Base-by-base conservation (phyloP, 2,888 invertebrate species). In the Neoitamus cyanurus region DNA sequence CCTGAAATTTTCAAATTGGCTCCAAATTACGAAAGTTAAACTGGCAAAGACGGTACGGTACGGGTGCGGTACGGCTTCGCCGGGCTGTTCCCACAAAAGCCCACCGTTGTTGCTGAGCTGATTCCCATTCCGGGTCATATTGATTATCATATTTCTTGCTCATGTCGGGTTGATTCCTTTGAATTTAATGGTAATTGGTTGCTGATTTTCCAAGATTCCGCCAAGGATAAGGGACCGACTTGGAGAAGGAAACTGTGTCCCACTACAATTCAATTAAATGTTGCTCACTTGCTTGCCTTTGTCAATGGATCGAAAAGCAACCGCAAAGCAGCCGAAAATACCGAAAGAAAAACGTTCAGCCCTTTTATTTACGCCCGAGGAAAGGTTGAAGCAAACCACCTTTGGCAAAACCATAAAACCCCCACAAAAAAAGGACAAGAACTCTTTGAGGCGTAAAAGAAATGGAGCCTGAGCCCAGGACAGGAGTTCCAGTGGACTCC, bases 21-120 rank as follows among this genome's bases (percentile, higher is more conserved):
- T 73, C 58, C 73, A 73, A 73, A 73, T 73, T 73, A 73, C 31
- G 73, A 73, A 73, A 73, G 73, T 73, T 73, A 36, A 58, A 58
- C 58, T 58, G 58, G 58, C 20, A 25, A 58, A 58, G 58, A 9
- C 58, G 58, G 58, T 15, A 9, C 25, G n/a, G n/a, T 6, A 42
- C 13, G n/a, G 58, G 58, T 15, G 25, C 25, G n/a, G n/a, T 6
- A 42, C 13, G n/a, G 42, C n/a, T n/a, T 3, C 42, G 42, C n/a
- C n/a, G n/a, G 42, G 5, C n/a, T 42, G 13, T n/a, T 42, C n/a
- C n/a, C 20, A 58, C 20, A 58, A 58, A 58, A 58, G 0, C 58
- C 15, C 58, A 58, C 9, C 25, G 7, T 9, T n/a, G 25, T n/a
- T 7, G 34, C 34, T 58, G 58, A 58, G 25, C 58, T 58, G 58